Evolutionary conservation across 2,888 invertebrate genomes (phyloP), one percentile per base, ranked within the genome.

Genomic region (Papilio protenor): DNA sequence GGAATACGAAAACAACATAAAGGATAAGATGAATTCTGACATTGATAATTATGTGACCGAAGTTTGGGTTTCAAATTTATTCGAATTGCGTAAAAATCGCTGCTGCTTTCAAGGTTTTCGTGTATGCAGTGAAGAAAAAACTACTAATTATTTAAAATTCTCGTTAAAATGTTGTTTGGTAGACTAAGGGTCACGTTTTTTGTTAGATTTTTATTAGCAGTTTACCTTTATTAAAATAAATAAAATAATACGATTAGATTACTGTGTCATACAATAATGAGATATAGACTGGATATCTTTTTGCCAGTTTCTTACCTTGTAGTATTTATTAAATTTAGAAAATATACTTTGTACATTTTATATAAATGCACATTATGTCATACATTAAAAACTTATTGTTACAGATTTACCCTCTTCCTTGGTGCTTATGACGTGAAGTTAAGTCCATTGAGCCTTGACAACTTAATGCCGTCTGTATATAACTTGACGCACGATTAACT

Each of bases 391-490:
- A 69, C 40, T 16, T 14, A 18, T 1, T 74, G 21, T 74, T 45
- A 21, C 49, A 69, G 77, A 77, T 74, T 73, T 18, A 33, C 0
- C 69, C 77, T 77, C 57, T 69, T 73, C 73, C 73, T 73, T 40
- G 21, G 69, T 47, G 64, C 23, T 55, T 69, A 40, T 33, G 76
- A 47, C 49, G 66, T 55, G 12, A 55, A 18, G 11, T 66, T 76
- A 66, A 77, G 55, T 66, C 69, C 71, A 61, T 33, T 47, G 69
- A 77, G 59, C 77, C 77, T 77, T 77, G 77, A 70, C 73, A 77
- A 77, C 66, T 73, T 69, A 77, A 77, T 77, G 40, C 73, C 69
- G 69, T 33, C 27, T n/a, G 61, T 71, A 49, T 70, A 76, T 47
- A 69, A 49, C 45, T 71, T 45, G 57, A 55, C 55, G 57, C 57